Conservation (phyloP, 2,888 invertebrate genomes). For the Pyrrhia umbra region DNA sequence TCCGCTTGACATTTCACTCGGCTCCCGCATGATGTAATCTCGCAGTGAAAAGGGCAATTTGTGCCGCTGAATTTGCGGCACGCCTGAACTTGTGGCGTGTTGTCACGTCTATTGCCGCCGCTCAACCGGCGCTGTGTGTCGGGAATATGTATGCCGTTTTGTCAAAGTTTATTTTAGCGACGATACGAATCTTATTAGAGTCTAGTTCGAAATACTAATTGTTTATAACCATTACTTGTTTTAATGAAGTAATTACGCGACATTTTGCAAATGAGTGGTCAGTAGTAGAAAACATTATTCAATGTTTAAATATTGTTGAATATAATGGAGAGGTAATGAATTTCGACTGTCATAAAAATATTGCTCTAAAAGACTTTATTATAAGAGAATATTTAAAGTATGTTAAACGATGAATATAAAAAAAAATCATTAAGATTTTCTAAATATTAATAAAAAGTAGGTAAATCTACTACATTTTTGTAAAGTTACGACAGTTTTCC, state of each 20-base stretch:
- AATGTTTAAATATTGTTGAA: constrained; percentile 19
- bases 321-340: constrained; percentile 24
- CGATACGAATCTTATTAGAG: constrained; percentile 63
- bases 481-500: background rate
- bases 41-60: constrained; percentile 90
- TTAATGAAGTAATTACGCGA: constrained; percentile 47
- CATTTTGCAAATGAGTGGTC: constrained; percentile 25
- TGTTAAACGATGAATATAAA: background rate
- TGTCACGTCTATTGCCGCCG: constrained; percentile 84
- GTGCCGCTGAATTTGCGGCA: constrained; percentile 90
- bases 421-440: too few relatives aligned
- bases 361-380: constrained; percentile 1
- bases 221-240: constrained; percentile 41
- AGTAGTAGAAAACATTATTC: constrained; percentile 17
- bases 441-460: background rate
- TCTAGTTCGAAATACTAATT: constrained; percentile 56
- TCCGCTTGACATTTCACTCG: constrained; percentile 90
- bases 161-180: constrained; percentile 58
- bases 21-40: constrained; percentile 91
- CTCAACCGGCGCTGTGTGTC: constrained; percentile 61
- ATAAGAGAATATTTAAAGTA: background rate
- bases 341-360: constrained; percentile 24
- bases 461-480: background rate
- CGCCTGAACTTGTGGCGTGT: constrained; percentile 86
- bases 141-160: constrained; percentile 65